Percentiles rank a stretch among this genome's conserved stretches.
Conservation (phyloP, 2,797 vertebrate species). For the Danio choprae region DNA sequence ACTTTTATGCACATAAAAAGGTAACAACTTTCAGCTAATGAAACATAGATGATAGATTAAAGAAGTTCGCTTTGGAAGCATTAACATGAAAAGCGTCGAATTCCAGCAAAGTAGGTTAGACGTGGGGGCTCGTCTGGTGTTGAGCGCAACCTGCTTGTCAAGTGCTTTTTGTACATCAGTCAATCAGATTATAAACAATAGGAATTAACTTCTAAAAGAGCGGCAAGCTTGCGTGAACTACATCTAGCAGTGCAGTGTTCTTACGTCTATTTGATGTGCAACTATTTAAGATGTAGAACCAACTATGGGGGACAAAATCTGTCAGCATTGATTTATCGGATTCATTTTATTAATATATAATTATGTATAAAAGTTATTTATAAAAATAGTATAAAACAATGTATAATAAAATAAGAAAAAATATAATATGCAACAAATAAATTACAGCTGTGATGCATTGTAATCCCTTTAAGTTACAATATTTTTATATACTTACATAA, state of each 20-base stretch:
- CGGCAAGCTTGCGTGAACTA: slow-evolving; percentile 59
- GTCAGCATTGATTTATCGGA: no score
- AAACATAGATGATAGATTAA: slow-evolving; percentile 79
- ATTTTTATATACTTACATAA: background rate
- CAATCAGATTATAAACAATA: slow-evolving; percentile 76
- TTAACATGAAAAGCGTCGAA: slow-evolving; percentile 75
- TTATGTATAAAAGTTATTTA: no score
- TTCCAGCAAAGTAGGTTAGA: slow-evolving; percentile 76
- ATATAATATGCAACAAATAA: no score
- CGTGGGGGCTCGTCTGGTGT: slow-evolving; percentile 67
- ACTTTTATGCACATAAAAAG: slow-evolving; percentile 76
- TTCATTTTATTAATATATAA: no score
- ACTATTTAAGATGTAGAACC: slow-evolving; percentile 64
- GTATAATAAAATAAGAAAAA: no score
- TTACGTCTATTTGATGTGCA: slow-evolving; percentile 59
- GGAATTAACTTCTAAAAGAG: slow-evolving; percentile 68
- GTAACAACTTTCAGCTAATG: slow-evolving; percentile 78
- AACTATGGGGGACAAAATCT: slow-evolving; percentile 57
- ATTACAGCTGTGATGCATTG: background rate
- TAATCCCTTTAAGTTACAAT: background rate
- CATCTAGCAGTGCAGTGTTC: slow-evolving; percentile 50
- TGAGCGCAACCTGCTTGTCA: slow-evolving; percentile 70
- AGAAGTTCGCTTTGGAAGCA: slow-evolving; percentile 75
- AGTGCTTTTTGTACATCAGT: slow-evolving; percentile 76
- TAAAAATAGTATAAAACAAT: no score